phyloP scores from a whole-genome alignment of 2,888 invertebrate genomes.

The Archips xylosteana region DNA sequence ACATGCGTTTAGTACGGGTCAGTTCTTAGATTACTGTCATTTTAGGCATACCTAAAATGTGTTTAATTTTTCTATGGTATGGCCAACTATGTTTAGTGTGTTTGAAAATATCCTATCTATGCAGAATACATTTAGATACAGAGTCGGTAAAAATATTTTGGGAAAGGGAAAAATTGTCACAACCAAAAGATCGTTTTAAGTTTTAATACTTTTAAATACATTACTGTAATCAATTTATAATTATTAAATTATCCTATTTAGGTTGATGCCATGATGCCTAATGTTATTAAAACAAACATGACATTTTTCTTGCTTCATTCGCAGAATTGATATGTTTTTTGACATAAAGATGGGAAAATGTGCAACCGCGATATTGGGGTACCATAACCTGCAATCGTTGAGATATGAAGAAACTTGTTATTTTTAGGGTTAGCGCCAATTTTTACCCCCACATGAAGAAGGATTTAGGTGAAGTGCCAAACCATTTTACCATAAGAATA shows the following conservation, averaged over 20 bases:
- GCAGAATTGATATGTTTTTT: neutral
- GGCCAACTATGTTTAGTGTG: too few species aligned
- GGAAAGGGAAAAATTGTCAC: neutral
- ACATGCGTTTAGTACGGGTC: too few species aligned
- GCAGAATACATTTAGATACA: neutral
- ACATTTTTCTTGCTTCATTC: too few species aligned
- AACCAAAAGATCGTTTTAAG: neutral
- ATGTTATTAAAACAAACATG: too few species aligned
- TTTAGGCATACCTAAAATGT: too few species aligned
- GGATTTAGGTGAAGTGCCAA: constrained; percentile 21
- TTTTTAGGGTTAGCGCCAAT: neutral
- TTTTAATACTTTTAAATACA: neutral
- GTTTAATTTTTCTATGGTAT: too few species aligned
- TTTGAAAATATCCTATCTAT: too few species aligned
- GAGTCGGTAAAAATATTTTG: neutral
- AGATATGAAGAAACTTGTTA: neutral
- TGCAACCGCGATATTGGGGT: neutral
- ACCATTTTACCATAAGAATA: neutral
- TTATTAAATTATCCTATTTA: too few species aligned
- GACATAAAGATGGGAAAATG: neutral
- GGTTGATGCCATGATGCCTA: too few species aligned
- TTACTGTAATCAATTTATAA: too few species aligned
- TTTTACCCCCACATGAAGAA: neutral
- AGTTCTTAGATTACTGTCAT: too few species aligned
- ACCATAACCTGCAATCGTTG: neutral